Conservation (phyloP, 2,113 vertebrate species). For the Cisticola juncidis region DNA sequence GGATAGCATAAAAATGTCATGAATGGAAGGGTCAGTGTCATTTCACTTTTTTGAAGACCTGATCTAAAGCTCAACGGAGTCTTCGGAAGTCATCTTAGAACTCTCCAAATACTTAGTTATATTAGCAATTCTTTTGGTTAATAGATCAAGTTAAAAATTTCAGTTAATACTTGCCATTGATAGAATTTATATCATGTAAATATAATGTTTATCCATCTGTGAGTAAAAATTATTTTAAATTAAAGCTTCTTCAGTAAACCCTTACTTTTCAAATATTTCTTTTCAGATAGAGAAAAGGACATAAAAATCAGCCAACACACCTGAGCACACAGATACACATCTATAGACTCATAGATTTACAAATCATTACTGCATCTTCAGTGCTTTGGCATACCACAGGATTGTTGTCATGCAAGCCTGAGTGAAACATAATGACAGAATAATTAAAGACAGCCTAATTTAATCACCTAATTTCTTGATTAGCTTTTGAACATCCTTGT, state of each 20-base stretch:
- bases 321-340: not conserved
- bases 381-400: not conserved
- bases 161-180: not conserved
- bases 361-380: not conserved
- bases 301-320: not conserved
- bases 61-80: not conserved
- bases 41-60: not conserved
- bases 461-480: not conserved
- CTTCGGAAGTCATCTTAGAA: not conserved
- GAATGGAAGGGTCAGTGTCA: not conserved
- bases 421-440: not conserved
- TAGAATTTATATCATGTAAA: not conserved
- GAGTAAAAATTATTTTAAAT: not conserved
- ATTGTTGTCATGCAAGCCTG: not conserved
- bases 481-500: slow-evolving; percentile 7
- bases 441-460: not conserved
- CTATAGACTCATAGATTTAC: not conserved
- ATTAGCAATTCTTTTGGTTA: not conserved
- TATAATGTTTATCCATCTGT: not conserved
- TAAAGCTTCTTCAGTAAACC: not conserved
- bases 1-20: not conserved
- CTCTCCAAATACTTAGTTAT: not conserved
- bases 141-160: not conserved
- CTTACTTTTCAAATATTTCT: not conserved
- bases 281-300: not conserved